Evolutionary conservation across 2,113 vertebrate species (phyloP).

Genomic region (Campylomormyrus tamandua): DNA sequence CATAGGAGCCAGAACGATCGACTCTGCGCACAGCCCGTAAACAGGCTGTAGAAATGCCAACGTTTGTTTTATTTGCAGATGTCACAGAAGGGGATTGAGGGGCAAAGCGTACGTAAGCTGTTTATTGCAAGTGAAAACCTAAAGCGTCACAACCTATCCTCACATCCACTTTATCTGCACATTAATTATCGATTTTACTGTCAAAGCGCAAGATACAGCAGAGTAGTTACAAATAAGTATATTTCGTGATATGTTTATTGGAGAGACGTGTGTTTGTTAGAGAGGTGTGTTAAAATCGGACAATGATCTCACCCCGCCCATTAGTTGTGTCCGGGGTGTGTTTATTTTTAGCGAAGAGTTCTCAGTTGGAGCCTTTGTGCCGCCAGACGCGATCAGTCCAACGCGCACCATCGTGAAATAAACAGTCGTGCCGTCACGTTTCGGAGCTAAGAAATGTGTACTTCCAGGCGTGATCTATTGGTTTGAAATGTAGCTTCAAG

Average conservation of each 20-base stretch:
- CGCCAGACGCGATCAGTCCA: not conserved
- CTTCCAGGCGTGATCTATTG: not conserved
- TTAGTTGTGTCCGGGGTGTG: not conserved
- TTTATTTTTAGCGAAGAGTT: not conserved
- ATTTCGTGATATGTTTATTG: not conserved
- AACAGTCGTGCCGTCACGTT: not conserved
- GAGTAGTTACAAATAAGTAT: not conserved
- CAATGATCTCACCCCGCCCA: not conserved
- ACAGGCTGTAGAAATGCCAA: not conserved
- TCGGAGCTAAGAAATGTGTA: not conserved
- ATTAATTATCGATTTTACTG: not conserved
- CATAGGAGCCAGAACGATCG: not conserved
- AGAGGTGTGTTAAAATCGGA: not conserved
- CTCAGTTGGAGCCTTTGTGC: constrained; percentile 3
- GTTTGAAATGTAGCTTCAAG: not conserved
- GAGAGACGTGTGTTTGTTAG: not conserved
- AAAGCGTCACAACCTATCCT: not conserved
- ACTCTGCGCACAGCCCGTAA: not conserved
- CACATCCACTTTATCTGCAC: not conserved
- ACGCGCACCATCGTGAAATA: not conserved
- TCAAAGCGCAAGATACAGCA: not conserved
- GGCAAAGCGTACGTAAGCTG: not conserved
- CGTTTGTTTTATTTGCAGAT: constrained; percentile 9
- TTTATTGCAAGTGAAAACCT: not conserved
- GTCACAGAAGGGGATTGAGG: not conserved